Base-by-base conservation (phyloP, 2,797 vertebrate species). In the Sebastes dallii region DNA sequence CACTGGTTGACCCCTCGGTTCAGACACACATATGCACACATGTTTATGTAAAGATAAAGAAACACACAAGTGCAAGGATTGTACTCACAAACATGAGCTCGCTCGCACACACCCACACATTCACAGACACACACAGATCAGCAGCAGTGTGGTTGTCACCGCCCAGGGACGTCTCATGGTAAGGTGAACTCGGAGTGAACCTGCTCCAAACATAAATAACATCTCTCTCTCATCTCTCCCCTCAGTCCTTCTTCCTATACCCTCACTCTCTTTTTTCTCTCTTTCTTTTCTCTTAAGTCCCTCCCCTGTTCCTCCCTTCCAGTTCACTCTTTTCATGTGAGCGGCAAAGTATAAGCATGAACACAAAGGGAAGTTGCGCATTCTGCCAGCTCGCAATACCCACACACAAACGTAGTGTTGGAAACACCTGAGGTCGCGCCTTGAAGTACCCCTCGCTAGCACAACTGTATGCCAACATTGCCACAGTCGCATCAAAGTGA, bases 131-230 rank as follows among this genome's bases (percentile, higher is more conserved):
- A 83, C 86, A 88, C 85, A 81, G 66, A 84, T 78, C 88, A 73
- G 88, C 75, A 79, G 82, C 87, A 42, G 84, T 72, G 74, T 84
- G 75, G 80, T 91, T 89, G 92, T 93, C 93, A 91, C 93, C 86
- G 90, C 94, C 93, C 87, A 91, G 93, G 96, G 95, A 95, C 89
- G 92, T 95, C 94, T 96, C 91, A 91, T 91, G 90, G 90, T 94
- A 95, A 95, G 92, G 94, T 96, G 95, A 97, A 97, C 94, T 97
- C 86, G 55, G 85, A 90, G 89, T 97, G 96, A 98, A 96, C 95
- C 94, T 94, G 82, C 89, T 91, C 91, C 83, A 88, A 92, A 94
- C 94, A 94, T 94, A 95, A 96, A 96, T 95, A 95, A 95, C 92
- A 94, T 93, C 83, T 86, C 85, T 88, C 91, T 92, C 90, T 92